Evolutionary conservation across 2,797 vertebrate species (phyloP), one percentile per base, ranked within the genome.

Genomic region (Betta splendens): DNA sequence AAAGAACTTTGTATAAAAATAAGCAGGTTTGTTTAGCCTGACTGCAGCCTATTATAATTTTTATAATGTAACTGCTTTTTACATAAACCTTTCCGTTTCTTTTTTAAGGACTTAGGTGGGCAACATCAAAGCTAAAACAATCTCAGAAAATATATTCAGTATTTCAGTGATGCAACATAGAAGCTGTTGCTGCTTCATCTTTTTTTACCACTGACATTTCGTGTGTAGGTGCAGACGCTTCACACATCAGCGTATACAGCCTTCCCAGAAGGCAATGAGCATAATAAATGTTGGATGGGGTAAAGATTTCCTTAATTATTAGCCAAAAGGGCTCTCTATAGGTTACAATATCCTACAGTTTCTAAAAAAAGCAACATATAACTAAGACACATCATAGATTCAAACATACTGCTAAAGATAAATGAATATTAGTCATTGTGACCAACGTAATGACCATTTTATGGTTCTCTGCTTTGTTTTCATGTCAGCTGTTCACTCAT

Each of bases 1-100:
- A 91, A 88, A 85, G 61, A 85, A 84, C 69, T 79, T 83, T 79
- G 77, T 91, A 88, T 85, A 89, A 91, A 91, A 92, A 90, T 87
- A 91, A 86, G 83, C 81, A 78, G 82, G 69, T 80, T 84, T 82
- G 51, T 81, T 87, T 59, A 76, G 69, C 80, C 72, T 74, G 62
- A 48, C 68, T 72, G 73, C 65, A 75, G 44, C 69, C 49, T 76
- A 64, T 73, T 58, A 65, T 73, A 36, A 35, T 49, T 63, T 59
- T 64, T 63, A 70, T 75, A 56, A 72, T 25, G 42, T 61, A 21
- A 38, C 28, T 73, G 49, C 29, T 62, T 78, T 81, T 81, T 71
- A 71, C 59, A 61, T 60, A 79, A 76, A 84, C 50, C 17, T 71
- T 59, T 53, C 62, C 64, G n/a, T 55, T 60, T 54, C 40, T 38